These are phyloP conservation scores for Rhodophaea formosa DNA, from an alignment of 2,888 invertebrate genomes.

Conservation along the genomic window DNA sequence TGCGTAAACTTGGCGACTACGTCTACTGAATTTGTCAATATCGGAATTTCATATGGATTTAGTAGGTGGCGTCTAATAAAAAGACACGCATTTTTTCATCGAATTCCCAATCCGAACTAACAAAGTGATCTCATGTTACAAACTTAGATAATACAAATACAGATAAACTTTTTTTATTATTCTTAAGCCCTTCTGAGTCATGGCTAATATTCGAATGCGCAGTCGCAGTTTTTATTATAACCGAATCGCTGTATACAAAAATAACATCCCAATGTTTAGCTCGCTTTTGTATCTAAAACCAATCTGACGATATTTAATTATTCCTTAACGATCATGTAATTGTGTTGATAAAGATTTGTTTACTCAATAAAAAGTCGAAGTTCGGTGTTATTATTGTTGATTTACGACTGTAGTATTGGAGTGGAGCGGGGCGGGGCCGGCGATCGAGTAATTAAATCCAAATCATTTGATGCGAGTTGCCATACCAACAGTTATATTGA, in stretches of 20 bases:
- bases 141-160: conserved; percentile 47
- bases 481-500: conserved; percentile 58
- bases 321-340: conserved; percentile 73
- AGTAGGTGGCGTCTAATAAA: not conserved
- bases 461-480: conserved; percentile 61
- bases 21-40: conserved; percentile 33
- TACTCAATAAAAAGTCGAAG: conserved; percentile 60
- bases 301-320: conserved; percentile 54
- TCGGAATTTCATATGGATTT: not conserved
- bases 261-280: not conserved
- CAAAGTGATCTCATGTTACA: conserved; percentile 59
- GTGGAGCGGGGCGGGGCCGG: conserved; percentile 58
- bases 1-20: conserved; percentile 35
- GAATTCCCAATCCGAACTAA: conserved; percentile 28
- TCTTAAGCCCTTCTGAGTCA: conserved; percentile 8
- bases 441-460: conserved; percentile 70
- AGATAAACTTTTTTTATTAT: conserved; percentile 42
- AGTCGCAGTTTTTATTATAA: conserved; percentile 3
- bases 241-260: not conserved
- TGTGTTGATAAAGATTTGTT: conserved; percentile 75
- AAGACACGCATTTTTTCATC: conserved; percentile 18
- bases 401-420: conserved; percentile 60
- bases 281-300: conserved; percentile 32
- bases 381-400: conserved; percentile 66
- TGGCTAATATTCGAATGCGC: not conserved